Evolutionary conservation across 2,797 vertebrate species (phyloP), one percentile per base, ranked within the genome.

Genomic region (Tadarida brasiliensis): DNA sequence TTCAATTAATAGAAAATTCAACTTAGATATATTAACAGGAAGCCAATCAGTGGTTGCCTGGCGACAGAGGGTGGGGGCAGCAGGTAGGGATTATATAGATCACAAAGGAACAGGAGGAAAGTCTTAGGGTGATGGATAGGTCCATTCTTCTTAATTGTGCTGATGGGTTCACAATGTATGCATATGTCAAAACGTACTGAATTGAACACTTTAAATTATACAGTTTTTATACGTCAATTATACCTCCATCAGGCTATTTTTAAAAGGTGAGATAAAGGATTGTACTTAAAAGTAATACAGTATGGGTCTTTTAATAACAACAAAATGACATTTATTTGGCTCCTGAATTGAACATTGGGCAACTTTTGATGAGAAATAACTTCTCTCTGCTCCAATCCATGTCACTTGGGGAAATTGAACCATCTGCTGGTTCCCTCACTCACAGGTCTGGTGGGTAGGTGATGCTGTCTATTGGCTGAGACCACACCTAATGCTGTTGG

Each of bases 1-100:
- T 11, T 86, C 54, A 49, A 76, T 30, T 94, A 28, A 85, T 16
- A 87, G n/a, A 92, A 91, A 93, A 84, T 26, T 33, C 35, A 84
- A 39, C 10, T 47, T 47, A 90, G 54, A 15, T 49, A 47, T 59
- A 84, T 16, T 73, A 73, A 74, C 12, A 77, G 33, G 57, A 59
- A 84, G 44, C 11, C 24, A 70, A 22, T 51, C 30, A 76, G 17
- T 10, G 6, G 26, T 26, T 76, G 24, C 24, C 11, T 87, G 9
- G 35, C 83, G 22, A 87, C 47, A 63, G 30, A n/a, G 15, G 56
- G 49, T 7, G 39, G 20, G 1, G 11, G 6, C 9, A 78, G 26
- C 3, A 74, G 22, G 30, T 16, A 68, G 11, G 44, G 16, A 56
- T 49, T 63, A 4, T 2, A 22, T 0, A 44, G 35, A 74, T 57